phyloP scores from a whole-genome alignment of 2,888 invertebrate genomes.

The Athalia cordata region DNA sequence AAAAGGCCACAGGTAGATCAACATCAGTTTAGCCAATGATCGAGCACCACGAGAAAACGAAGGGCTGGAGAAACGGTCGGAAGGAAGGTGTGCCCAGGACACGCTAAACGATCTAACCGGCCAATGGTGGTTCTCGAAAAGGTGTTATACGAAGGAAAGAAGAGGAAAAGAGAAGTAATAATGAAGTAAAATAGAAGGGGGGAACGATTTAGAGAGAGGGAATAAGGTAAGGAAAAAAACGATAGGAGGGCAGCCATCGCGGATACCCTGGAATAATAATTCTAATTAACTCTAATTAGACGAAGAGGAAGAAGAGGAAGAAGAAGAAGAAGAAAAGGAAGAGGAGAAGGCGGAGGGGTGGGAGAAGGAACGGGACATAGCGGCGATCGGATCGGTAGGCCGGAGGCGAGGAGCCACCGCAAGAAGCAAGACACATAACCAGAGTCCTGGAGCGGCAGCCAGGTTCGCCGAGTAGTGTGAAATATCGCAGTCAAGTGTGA shows the following conservation, averaged over 20 bases:
- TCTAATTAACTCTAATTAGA: conserved; percentile 63
- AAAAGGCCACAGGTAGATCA: background rate
- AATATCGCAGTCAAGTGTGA: conserved; percentile 74
- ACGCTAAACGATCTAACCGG: background rate
- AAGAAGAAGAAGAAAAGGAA: background rate
- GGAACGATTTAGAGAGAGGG: conserved; percentile 48
- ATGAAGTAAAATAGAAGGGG: background rate
- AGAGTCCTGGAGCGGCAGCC: conserved; percentile 49
- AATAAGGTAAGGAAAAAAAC: conserved; percentile 40
- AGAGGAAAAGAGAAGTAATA: conserved; percentile 10
- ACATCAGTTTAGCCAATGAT: conserved; percentile 26
- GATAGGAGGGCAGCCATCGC: conserved; percentile 13
- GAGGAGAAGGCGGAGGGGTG: conserved; percentile 38
- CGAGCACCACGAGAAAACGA: conserved; percentile 26
- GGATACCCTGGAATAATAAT: conserved; percentile 46
- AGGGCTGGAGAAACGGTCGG: conserved; percentile 10
- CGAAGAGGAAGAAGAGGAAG: background rate
- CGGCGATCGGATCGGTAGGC: conserved; percentile 50
- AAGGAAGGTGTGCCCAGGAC: conserved; percentile 26
- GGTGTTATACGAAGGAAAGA: conserved; percentile 2
- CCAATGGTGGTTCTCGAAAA: conserved; percentile 7
- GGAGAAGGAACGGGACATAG: conserved; percentile 44
- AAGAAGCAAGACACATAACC: conserved; percentile 19
- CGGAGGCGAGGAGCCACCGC: conserved; percentile 49
- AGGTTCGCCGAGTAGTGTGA: conserved; percentile 71